Evolutionary conservation across 2,113 vertebrate species (phyloP).

Genomic region (Lycocorax pyrrhopterus): DNA sequence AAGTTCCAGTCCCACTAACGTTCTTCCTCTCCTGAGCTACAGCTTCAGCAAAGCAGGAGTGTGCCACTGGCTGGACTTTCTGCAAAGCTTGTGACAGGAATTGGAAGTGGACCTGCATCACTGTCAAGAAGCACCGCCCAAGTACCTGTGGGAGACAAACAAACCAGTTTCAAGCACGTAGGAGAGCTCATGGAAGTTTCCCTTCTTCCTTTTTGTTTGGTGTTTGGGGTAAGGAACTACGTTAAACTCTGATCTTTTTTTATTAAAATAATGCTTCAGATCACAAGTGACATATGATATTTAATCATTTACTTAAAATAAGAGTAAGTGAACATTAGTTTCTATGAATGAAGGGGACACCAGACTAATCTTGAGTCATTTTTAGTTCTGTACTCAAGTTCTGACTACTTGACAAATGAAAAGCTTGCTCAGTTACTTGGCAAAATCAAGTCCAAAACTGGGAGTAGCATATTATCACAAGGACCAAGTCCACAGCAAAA

Average conservation of each 20-base stretch:
- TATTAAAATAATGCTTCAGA: neutral
- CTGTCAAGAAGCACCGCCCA: conserved; percentile 94
- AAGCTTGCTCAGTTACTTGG: neutral
- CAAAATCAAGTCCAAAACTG: neutral
- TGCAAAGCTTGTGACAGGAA: conserved; percentile 96
- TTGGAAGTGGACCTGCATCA: conserved; percentile 99
- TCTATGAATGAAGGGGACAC: neutral
- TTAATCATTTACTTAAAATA: neutral
- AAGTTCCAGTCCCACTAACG: conserved; percentile 43
- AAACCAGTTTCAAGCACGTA: neutral
- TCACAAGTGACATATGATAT: neutral
- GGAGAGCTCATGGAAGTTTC: neutral
- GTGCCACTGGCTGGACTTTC: conserved; percentile 95
- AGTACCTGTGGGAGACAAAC: conserved; percentile 79
- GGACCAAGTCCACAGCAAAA: neutral
- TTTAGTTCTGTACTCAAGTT: neutral
- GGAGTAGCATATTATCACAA: neutral
- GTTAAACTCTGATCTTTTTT: neutral
- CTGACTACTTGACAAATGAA: neutral
- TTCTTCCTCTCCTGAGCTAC: conserved; percentile 88
- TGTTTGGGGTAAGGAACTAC: neutral
- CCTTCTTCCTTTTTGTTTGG: neutral
- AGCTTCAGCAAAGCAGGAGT: conserved; percentile 91
- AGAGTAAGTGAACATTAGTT: neutral
- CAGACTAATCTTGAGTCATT: neutral